Conservation (phyloP, 2,888 invertebrate genomes). For the Drosophila merina region DNA sequence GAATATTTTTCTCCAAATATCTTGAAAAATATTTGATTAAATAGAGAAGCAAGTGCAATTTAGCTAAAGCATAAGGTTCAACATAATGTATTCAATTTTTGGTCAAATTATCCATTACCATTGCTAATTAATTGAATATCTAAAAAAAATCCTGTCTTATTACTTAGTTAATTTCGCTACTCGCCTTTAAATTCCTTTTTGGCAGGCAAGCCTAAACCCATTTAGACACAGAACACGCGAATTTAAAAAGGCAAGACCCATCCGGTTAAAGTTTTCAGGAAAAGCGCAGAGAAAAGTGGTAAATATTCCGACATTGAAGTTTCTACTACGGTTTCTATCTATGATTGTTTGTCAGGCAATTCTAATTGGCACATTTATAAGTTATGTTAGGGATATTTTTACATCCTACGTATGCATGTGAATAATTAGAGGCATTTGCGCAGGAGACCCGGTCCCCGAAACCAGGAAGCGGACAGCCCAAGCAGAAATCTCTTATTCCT, state of each 20-base stretch:
- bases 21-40: background rate
- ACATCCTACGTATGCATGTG: conserved; percentile 9
- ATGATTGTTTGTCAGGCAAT: conserved; percentile 52
- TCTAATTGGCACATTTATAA: conserved; percentile 69
- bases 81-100: background rate
- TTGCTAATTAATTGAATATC: background rate
- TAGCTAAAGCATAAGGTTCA: background rate
- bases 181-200: too few species aligned
- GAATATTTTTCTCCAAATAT: too few species aligned
- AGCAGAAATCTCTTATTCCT: conserved; percentile 2
- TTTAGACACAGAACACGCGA: conserved; percentile 19
- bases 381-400: conserved; percentile 36
- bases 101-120: background rate
- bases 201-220: background rate
- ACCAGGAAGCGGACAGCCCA: conserved; percentile 8
- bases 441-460: background rate
- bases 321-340: conserved; percentile 16
- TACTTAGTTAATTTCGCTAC: background rate
- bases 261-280: background rate
- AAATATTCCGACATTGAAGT: background rate
- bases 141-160: background rate
- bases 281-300: background rate
- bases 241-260: background rate
- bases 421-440: conserved; percentile 13
- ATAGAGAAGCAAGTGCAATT: background rate